Conservation (phyloP, 2,888 invertebrate species). For the Branchipolynoe longqiensis region DNA sequence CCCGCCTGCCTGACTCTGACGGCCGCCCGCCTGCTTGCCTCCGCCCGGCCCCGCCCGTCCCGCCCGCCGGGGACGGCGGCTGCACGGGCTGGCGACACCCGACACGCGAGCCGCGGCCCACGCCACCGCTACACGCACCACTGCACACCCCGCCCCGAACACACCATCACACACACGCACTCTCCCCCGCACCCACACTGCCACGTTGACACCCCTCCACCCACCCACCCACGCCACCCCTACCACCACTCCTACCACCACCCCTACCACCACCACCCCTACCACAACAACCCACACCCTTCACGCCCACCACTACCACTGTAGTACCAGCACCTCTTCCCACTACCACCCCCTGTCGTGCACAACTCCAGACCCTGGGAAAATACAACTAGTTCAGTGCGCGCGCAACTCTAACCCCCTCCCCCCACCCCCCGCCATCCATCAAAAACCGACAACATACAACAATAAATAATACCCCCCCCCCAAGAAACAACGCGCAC, state of each 20-base stretch:
- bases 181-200: background rate
- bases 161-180: background rate
- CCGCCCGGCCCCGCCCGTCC: background rate
- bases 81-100: background rate
- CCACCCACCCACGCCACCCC: background rate
- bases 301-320: too few relatives aligned
- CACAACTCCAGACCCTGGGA: too few relatives aligned
- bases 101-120: background rate
- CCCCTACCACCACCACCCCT: background rate
- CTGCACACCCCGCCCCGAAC: background rate
- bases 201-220: background rate
- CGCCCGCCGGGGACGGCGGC: background rate
- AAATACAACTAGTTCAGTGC: too few relatives aligned
- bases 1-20: background rate
- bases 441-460: too few relatives aligned
- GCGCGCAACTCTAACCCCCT: too few relatives aligned
- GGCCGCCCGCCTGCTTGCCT: background rate
- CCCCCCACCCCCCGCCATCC: too few relatives aligned
- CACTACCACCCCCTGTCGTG: too few relatives aligned
- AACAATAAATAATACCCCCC: too few relatives aligned
- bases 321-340: too few relatives aligned
- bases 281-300: too few relatives aligned
- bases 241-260: background rate
- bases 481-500: too few relatives aligned
- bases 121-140: background rate